phyloP scores from a whole-genome alignment of 2,113 vertebrate genomes.

The Smithornis capensis region DNA sequence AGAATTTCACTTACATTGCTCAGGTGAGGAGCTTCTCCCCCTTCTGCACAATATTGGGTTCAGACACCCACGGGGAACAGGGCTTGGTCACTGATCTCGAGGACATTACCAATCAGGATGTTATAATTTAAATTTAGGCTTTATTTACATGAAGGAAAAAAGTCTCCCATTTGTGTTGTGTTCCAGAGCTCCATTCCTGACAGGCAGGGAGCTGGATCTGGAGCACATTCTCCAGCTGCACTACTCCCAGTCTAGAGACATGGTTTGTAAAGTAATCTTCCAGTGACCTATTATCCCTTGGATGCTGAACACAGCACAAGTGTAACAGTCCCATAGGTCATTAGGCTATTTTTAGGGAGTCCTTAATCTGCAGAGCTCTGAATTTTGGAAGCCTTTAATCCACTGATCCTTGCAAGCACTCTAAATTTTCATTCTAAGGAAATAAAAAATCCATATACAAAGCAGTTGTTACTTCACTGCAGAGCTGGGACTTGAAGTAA shows the following conservation, averaged over 20 bases:
- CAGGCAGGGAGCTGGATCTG: not conserved
- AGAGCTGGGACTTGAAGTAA: not conserved
- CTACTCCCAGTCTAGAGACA: not conserved
- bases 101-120: not conserved
- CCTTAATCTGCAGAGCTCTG: slow-evolving; percentile 58
- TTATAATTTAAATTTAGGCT: not conserved
- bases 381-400: slow-evolving; percentile 59
- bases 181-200: not conserved
- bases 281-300: slow-evolving; percentile 7
- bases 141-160: not conserved
- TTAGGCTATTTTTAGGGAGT: slow-evolving; percentile 52
- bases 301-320: slow-evolving; percentile 35
- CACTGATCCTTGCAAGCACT: slow-evolving; percentile 18
- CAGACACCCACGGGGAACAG: not conserved
- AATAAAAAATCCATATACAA: not conserved
- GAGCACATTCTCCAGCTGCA: not conserved
- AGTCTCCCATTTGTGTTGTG: not conserved
- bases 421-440: not conserved
- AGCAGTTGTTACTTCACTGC: not conserved
- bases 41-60: not conserved
- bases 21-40: not conserved
- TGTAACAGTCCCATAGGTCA: slow-evolving; percentile 1
- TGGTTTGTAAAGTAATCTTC: slow-evolving; percentile 41
- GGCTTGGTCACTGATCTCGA: not conserved
- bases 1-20: not conserved